These are phyloP conservation scores for Ectropis grisescens DNA, from an alignment of 1,140 invertebrate species.

Conservation along the genomic window DNA sequence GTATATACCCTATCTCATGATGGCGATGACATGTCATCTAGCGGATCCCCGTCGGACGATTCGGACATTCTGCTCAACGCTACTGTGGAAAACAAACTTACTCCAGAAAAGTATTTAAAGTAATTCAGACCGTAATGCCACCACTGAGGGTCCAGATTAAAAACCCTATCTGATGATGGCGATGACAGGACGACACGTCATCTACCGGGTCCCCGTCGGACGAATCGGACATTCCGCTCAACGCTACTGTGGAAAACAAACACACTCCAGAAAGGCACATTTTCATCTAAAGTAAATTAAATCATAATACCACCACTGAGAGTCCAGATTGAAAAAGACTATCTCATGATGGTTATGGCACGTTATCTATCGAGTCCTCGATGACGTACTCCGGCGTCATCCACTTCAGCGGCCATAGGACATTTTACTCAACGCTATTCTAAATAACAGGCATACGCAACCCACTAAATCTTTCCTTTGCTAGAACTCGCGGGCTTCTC, in stretches of 20 bases:
- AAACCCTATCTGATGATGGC: slow-evolving; percentile 44
- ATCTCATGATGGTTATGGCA: slow-evolving; percentile 31
- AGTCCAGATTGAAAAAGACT: no score
- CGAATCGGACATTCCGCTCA: slow-evolving; percentile 29
- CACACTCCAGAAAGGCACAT: slow-evolving; percentile 29
- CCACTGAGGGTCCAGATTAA: no score
- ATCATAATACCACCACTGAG: not conserved
- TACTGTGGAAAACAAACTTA: slow-evolving; percentile 13
- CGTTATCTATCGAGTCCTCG: slow-evolving; percentile 27
- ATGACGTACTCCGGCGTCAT: slow-evolving; percentile 30
- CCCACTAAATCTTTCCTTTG: no score
- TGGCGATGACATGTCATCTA: slow-evolving; percentile 24
- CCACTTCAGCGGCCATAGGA: no score
- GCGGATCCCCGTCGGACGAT: slow-evolving; percentile 30
- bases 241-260: slow-evolving; percentile 14
- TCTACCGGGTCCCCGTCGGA: slow-evolving; percentile 31
- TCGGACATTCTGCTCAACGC: slow-evolving; percentile 27
- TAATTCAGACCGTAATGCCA: not conserved
- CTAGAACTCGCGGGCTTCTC: no score
- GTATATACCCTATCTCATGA: slow-evolving; percentile 48
- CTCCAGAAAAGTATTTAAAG: slow-evolving; percentile 21
- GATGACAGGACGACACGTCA: slow-evolving; percentile 20
- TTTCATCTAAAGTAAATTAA: not conserved
- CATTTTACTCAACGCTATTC: slow-evolving; percentile 26
- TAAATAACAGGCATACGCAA: slow-evolving; percentile 12